phyloP scores from a whole-genome alignment of 2,113 vertebrate species.

The Upupa epops region DNA sequence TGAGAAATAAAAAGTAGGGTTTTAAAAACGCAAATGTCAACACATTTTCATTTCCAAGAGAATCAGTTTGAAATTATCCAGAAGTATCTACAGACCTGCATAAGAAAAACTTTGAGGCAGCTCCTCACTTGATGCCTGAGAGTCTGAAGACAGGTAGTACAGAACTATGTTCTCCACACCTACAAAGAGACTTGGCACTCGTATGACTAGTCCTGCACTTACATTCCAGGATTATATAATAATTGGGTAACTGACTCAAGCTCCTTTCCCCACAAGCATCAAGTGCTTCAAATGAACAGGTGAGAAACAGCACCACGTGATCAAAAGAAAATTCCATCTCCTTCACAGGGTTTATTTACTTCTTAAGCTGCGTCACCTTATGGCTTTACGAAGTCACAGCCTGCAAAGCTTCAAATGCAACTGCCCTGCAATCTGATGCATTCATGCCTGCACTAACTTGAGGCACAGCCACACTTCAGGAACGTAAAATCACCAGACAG shows the following conservation, averaged over 20 bases:
- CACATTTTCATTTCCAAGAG: neutral
- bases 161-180: neutral
- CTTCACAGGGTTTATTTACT: neutral
- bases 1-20: neutral
- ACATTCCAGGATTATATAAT: constrained; percentile 16
- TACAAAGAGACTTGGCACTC: neutral
- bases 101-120: neutral
- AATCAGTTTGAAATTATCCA: neutral
- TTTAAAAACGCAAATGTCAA: neutral
- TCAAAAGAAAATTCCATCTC: neutral
- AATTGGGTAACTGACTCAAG: neutral
- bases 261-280: neutral
- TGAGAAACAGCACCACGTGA: neutral
- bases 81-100: neutral
- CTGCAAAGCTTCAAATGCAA: neutral
- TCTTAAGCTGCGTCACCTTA: neutral
- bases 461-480: neutral
- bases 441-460: neutral
- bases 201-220: neutral
- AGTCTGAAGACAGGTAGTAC: neutral
- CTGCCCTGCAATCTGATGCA: neutral
- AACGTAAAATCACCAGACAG: neutral
- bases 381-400: neutral
- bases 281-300: neutral
- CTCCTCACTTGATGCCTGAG: neutral